These are phyloP conservation scores for Microcebus griseorufus DNA, from an alignment of 2,113 vertebrate genomes.

Conservation along the genomic window DNA sequence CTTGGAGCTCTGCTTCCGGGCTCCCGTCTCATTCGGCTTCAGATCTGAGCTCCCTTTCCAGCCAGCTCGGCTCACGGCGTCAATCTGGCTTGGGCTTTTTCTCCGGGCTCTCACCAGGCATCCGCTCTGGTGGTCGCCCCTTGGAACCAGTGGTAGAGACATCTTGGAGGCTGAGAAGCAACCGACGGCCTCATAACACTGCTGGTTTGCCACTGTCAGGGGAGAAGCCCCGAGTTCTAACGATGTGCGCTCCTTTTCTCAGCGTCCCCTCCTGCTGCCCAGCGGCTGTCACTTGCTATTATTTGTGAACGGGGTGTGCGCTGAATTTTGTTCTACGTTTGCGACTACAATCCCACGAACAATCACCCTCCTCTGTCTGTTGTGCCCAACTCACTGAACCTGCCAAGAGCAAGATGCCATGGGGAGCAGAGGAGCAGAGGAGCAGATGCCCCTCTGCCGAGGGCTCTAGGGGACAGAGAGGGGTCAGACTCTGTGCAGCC, in stretches of 20 bases:
- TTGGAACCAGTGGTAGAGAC: background rate
- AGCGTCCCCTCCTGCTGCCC: background rate
- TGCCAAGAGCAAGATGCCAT: background rate
- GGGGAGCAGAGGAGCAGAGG: too few species aligned
- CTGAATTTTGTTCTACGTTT: background rate
- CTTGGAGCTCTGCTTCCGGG: background rate
- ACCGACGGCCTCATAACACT: background rate
- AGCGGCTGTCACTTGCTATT: accelerated
- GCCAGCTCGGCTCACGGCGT: background rate
- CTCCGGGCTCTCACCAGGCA: background rate
- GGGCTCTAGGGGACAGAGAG: background rate
- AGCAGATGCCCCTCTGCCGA: background rate
- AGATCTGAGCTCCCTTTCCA: background rate
- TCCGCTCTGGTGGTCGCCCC: background rate
- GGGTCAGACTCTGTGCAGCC: too few species aligned
- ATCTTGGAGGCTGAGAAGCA: background rate
- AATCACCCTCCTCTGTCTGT: background rate
- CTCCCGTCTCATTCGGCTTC: too few species aligned
- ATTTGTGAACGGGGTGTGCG: accelerated
- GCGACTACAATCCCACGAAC: background rate
- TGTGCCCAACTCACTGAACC: background rate
- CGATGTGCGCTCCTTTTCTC: background rate
- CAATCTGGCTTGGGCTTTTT: background rate
- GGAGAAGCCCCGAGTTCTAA: background rate
- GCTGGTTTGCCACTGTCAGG: background rate